These are phyloP conservation scores for Dicyrtoma fusca DNA, from an alignment of 2,888 invertebrate genomes.

Conservation along the genomic window DNA sequence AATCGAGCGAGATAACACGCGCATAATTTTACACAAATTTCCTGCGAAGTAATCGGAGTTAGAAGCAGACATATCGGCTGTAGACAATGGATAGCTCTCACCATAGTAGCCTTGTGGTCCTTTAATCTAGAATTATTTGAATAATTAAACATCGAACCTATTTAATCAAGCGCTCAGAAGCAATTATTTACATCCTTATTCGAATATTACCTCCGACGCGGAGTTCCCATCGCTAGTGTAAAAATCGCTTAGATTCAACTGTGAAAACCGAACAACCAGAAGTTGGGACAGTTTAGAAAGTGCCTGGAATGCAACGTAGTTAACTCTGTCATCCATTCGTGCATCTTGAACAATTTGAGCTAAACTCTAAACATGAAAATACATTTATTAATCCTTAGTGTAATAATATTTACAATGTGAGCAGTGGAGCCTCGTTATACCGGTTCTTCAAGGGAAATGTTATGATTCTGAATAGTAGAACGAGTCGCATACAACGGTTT, in stretches of 20 bases:
- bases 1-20: slow-evolving; percentile 46
- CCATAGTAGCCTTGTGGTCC: slow-evolving; percentile 37
- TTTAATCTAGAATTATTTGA: slow-evolving; percentile 20
- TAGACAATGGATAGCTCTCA: slow-evolving; percentile 20
- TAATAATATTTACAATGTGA: no score
- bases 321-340: slow-evolving; percentile 45
- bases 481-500: no score
- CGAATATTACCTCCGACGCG: slow-evolving; percentile 32
- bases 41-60: slow-evolving; percentile 40
- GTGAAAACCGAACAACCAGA: slow-evolving; percentile 42
- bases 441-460: no score
- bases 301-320: slow-evolving; percentile 45
- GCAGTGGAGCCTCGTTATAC: no score
- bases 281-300: slow-evolving; percentile 43
- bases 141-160: background rate
- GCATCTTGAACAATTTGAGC: slow-evolving; percentile 48
- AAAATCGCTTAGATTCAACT: slow-evolving; percentile 50
- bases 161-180: background rate
- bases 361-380: slow-evolving; percentile 39
- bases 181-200: background rate
- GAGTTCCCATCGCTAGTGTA: slow-evolving; percentile 28
- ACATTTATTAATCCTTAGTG: slow-evolving; percentile 12
- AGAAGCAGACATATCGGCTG: slow-evolving; percentile 31
- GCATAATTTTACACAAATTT: slow-evolving; percentile 47
- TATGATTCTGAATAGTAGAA: no score